Evolutionary conservation across 2,797 vertebrate species (phyloP).

Genomic region (Silurus lanzhouensis): DNA sequence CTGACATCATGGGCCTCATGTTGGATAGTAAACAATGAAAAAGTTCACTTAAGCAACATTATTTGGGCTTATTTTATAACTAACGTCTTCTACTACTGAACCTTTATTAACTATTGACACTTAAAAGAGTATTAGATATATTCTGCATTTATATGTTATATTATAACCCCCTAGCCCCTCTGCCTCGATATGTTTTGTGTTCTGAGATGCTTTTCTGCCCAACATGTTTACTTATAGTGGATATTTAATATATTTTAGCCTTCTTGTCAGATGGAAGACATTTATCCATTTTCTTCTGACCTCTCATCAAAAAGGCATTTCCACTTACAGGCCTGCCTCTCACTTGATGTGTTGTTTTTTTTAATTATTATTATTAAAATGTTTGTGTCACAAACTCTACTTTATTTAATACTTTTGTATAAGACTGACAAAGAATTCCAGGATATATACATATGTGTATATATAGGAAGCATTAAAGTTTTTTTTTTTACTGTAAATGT

Average conservation of each 20-base stretch:
- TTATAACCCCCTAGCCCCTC: too few relatives aligned
- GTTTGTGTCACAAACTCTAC: too few relatives aligned
- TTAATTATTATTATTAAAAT: too few relatives aligned
- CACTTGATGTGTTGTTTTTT: not conserved
- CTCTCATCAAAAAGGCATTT: not conserved
- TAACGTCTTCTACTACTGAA: not conserved
- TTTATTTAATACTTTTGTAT: too few relatives aligned
- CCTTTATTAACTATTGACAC: not conserved
- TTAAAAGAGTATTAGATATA: not conserved
- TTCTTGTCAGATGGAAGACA: not conserved
- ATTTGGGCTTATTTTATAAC: conserved; percentile 1
- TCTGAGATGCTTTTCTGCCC: not conserved
- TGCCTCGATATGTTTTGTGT: not conserved
- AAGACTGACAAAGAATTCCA: not conserved
- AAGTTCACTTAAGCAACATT: not conserved
- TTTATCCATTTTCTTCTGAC: not conserved
- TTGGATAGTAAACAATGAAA: not conserved
- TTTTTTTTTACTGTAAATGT: not conserved
- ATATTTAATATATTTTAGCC: not conserved
- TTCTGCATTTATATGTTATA: not conserved
- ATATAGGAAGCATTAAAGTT: not conserved
- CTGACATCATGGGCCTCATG: not conserved
- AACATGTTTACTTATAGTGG: not conserved
- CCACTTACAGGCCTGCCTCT: not conserved
- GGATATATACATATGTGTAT: not conserved